A percentile compares a stretch with the other conserved stretches of the same genome.
phyloP scores from a whole-genome alignment of 2,797 vertebrate species.

The Eptatretus atami region DNA sequence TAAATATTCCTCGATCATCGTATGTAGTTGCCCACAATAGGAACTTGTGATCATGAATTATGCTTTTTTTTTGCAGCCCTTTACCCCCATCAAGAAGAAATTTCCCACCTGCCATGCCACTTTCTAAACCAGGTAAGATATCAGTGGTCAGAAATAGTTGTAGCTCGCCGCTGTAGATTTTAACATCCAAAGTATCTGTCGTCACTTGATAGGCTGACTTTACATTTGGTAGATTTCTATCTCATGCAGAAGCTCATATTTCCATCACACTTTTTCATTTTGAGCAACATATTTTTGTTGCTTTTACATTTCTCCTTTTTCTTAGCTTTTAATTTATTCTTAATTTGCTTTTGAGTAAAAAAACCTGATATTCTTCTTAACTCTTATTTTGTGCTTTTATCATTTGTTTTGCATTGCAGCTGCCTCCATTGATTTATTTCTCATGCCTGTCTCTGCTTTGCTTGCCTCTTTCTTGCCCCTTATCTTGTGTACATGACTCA shows the following conservation, averaged over 20 bases:
- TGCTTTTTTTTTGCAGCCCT: constrained; percentile 21
- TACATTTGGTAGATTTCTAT: too few relatives aligned
- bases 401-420: constrained; percentile 10
- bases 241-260: too few relatives aligned
- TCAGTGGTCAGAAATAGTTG: background rate
- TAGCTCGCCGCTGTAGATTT: too few relatives aligned
- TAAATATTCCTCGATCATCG: too few relatives aligned
- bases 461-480: constrained; percentile 11
- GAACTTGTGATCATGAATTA: too few relatives aligned
- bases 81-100: constrained; percentile 50
- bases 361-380: too few relatives aligned
- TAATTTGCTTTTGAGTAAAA: too few relatives aligned
- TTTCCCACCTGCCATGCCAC: constrained; percentile 83
- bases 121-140: constrained; percentile 63
- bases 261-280: background rate
- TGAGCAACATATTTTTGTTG: background rate
- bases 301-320: constrained; percentile 8
- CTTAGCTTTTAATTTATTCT: constrained; percentile 12
- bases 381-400: too few relatives aligned
- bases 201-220: too few relatives aligned
- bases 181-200: too few relatives aligned
- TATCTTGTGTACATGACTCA: constrained; percentile 11
- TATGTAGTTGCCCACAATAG: too few relatives aligned
- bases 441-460: constrained; percentile 7
- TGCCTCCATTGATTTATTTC: constrained; percentile 12